These are phyloP conservation scores for Agrochola circellaris DNA, from an alignment of 2,888 invertebrate genomes.

Conservation along the genomic window DNA sequence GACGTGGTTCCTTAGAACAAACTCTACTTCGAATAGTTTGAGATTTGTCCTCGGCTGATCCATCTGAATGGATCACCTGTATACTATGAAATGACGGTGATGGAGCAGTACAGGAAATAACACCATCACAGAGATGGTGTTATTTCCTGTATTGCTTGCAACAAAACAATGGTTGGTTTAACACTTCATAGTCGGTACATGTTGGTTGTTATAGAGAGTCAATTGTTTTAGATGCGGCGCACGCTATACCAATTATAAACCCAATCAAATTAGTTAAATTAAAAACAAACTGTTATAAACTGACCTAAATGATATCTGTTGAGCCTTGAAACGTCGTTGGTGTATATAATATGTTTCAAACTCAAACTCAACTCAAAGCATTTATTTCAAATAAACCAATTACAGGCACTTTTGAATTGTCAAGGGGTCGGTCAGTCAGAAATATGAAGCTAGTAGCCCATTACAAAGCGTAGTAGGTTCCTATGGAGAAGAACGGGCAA, in stretches of 20 bases:
- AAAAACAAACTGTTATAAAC: not conserved
- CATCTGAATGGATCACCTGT: not conserved
- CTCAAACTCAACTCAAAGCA: too few relatives aligned
- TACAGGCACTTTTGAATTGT: too few relatives aligned
- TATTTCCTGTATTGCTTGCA: too few relatives aligned
- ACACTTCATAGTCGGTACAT: not conserved
- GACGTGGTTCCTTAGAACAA: not conserved
- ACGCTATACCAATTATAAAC: conserved; percentile 34
- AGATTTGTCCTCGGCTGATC: not conserved
- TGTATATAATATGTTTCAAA: not conserved
- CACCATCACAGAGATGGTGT: too few relatives aligned
- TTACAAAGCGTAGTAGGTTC: too few relatives aligned
- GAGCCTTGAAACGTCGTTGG: conserved; percentile 12
- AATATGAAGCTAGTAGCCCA: too few relatives aligned
- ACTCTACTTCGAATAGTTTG: not conserved
- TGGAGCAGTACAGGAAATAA: not conserved
- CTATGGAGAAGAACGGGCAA: too few relatives aligned
- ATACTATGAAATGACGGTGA: not conserved
- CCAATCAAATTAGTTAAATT: conserved; percentile 1
- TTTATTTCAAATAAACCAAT: too few relatives aligned
- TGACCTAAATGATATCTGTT: not conserved
- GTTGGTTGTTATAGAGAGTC: not conserved
- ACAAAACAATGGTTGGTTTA: not conserved
- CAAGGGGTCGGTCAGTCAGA: too few relatives aligned
- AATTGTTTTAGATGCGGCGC: conserved; percentile 1